These are phyloP conservation scores for Rhipidura dahli DNA, from an alignment of 2,113 vertebrate species.

Conservation along the genomic window DNA sequence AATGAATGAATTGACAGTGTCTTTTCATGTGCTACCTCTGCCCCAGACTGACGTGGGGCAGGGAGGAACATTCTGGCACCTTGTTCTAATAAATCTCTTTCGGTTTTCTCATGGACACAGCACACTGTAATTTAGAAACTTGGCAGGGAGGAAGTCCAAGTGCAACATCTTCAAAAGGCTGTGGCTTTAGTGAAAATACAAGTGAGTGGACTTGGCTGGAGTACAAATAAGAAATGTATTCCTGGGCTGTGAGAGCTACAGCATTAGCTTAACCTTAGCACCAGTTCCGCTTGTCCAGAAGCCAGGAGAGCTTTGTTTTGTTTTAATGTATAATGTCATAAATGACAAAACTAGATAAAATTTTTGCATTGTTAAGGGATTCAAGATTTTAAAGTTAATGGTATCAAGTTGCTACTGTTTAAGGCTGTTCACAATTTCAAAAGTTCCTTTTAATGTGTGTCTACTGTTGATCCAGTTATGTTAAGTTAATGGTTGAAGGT, in stretches of 20 bases:
- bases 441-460: no score
- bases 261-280: conserved; percentile 43
- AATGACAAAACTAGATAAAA: no score
- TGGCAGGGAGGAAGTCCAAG: conserved; percentile 37
- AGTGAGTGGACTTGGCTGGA: conserved; percentile 10
- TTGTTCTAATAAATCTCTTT: conserved; percentile 49
- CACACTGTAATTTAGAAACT: conserved; percentile 34
- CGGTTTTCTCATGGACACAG: conserved; percentile 32
- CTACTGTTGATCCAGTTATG: no score
- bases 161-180: conserved; percentile 56
- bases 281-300: background rate
- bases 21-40: background rate
- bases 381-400: no score
- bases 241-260: background rate
- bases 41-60: background rate
- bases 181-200: conserved; percentile 20
- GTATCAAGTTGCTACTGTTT: no score
- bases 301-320: background rate
- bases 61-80: conserved; percentile 9
- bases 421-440: no score
- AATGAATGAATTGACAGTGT: background rate
- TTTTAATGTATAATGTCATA: conserved; percentile 4
- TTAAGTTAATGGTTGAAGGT: no score
- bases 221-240: conserved; percentile 29
- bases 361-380: no score